Percentiles rank a stretch among this genome's conserved stretches.
Evolutionary conservation across 2,888 invertebrate species (phyloP).

Genomic region (Trypoxylon attenuatum): DNA sequence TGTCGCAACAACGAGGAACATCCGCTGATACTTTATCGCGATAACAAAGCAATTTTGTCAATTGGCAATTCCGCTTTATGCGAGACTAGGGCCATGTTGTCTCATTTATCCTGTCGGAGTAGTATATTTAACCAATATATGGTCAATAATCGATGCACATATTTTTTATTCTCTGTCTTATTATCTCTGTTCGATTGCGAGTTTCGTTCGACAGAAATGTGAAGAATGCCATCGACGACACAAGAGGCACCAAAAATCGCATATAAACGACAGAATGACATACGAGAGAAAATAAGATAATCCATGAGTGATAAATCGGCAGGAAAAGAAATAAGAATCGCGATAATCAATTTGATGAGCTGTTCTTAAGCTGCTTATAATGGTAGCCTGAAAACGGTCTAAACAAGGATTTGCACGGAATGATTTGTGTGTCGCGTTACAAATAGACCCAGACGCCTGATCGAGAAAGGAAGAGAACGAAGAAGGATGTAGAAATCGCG

Average conservation of each 20-base stretch:
- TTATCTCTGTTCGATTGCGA: no score
- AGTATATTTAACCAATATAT: conserved; percentile 42
- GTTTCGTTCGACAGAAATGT: no score
- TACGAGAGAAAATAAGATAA: no score
- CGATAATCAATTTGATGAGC: no score
- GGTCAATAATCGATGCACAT: conserved; percentile 4
- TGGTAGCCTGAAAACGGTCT: not conserved
- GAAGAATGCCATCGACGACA: no score
- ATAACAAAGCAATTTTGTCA: conserved; percentile 37
- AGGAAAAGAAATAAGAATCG: no score
- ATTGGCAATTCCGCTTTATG: conserved; percentile 37
- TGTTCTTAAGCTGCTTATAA: no score
- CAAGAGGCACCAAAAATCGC: no score
- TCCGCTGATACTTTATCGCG: conserved; percentile 55
- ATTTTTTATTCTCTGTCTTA: no score
- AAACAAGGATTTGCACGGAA: not conserved
- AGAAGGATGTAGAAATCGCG: not conserved
- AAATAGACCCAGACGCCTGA: not conserved
- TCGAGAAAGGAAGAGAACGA: not conserved
- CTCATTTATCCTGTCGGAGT: conserved; percentile 37
- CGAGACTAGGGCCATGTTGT: conserved; percentile 39
- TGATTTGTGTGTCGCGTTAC: no score
- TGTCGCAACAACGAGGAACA: conserved; percentile 61
- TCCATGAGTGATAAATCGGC: no score
- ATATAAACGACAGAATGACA: no score